Evolutionary conservation across 2,113 vertebrate species (phyloP), one percentile per base, ranked within the genome.

Genomic region (Recurvirostra avosetta): DNA sequence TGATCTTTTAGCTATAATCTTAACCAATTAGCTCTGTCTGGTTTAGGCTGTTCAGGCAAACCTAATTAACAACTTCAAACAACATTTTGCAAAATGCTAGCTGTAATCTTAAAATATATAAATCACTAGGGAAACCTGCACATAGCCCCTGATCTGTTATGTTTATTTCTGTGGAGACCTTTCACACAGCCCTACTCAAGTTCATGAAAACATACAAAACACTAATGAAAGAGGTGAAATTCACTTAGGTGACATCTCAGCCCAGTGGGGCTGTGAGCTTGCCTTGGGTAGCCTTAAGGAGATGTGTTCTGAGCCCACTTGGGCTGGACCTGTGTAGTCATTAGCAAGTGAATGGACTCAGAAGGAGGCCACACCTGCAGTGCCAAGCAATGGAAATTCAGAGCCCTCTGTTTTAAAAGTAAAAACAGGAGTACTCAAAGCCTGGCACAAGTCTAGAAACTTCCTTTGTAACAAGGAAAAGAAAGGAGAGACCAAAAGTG

Each of bases 51-150:
- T 72, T 92, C 83, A 79, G 77, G 70, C 56, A 92, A 91, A 76
- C 45, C 50, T 90, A 68, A 96, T 90, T 87, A 96, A 85, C 26
- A 58, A 27, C 70, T 87, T 92, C 74, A 73, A 87, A 87, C 53
- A 68, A 40, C 62, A 73, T 72, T 94, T 94, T 8, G 9, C 62
- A 92, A 90, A 95, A 82, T 72, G 84, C 53, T 82, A 68, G 34
- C n/a, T 80, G 58, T 90, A 91, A 94, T 85, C 84, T 87, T 76
- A 73, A 76, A 82, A 82, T 91, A 50, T 8, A 94, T 87, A 94
- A 89, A 94, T 85, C 91, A 78, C 45, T 0, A 61, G 45, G 56
- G 20, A 61, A 93, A 83, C 90, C 29, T 17, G 56, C 56, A 55
- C 29, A 59, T n/a, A 92, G 72, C 67, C 32, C 45, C 72, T 40